Percentiles rank a stretch among this genome's conserved stretches.
These are phyloP conservation scores for Pristiophorus japonicus DNA, from an alignment of 2,113 vertebrate species.

Conservation along the genomic window DNA sequence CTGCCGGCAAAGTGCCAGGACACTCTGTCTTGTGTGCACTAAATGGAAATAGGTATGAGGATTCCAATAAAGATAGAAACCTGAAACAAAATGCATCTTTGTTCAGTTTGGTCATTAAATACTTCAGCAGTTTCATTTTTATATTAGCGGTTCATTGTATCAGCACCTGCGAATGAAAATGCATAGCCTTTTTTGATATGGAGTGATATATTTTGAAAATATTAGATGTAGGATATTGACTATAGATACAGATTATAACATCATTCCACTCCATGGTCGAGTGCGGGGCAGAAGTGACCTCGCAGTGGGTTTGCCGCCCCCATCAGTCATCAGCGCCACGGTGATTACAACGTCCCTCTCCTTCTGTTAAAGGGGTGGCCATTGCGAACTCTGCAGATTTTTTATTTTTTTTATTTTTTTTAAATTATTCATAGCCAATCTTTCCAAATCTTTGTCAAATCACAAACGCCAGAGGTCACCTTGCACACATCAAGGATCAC, in stretches of 20 bases:
- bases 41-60: background rate
- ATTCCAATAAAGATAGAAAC: background rate
- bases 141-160: background rate
- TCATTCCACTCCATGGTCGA: too few relatives aligned
- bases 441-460: too few relatives aligned
- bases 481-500: too few relatives aligned
- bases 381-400: too few relatives aligned
- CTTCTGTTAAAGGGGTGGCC: too few relatives aligned
- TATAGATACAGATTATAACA: background rate
- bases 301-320: too few relatives aligned
- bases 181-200: background rate
- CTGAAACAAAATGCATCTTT: background rate
- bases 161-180: background rate
- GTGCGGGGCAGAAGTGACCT: too few relatives aligned
- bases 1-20: background rate
- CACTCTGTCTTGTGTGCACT: background rate
- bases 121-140: background rate
- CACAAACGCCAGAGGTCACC: too few relatives aligned
- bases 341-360: too few relatives aligned
- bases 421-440: too few relatives aligned
- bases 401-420: too few relatives aligned
- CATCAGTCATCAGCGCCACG: too few relatives aligned
- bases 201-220: background rate
- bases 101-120: background rate
- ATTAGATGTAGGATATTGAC: background rate